Evolutionary conservation across 2,797 vertebrate species (phyloP), one percentile per base, ranked within the genome.

Genomic region (Sciurus carolinensis): DNA sequence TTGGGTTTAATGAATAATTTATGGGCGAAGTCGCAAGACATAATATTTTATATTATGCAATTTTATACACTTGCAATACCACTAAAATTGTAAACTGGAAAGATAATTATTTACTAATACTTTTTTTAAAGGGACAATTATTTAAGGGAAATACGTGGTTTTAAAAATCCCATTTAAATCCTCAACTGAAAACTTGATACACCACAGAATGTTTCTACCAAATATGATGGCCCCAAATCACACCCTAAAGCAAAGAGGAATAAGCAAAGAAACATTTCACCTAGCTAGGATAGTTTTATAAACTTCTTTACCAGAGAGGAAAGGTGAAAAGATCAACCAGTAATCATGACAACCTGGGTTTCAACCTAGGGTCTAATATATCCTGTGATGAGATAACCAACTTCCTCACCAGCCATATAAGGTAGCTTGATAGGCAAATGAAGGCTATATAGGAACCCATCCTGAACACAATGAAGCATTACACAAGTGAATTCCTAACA

Each of bases 31-130:
- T 80, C 66, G 90, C 36, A 86, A 66, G 22, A 94, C 15, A 66
- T 42, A 75, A 44, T 42, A 72, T 84, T 93, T 62, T 69, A 80
- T 86, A 39, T 39, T 39, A 39, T 39, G 39, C 39, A 39, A 72
- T 84, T 93, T 62, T 69, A 80, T 86, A 36, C 0, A 83, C 7
- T 42, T 87, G 33, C 79, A 91, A 83, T 36, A 42, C 20, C 36
- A 92, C 36, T 86, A 84, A 88, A 87, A 95, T 91, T 91, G 88
- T 26, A 88, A 95, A 9, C 50, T 86, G 33, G 64, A 39, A 91
- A 67, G 64, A 64, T 57, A 62, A 62, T 62, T 62, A 59, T 26
- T 59, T 59, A 62, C 59, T 62, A 26, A 62, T 26, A 62, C 22
- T 26, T 62, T 62, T 59, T 62, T 62, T 1, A 24, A 62, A 66